Base-by-base conservation (phyloP, 1,140 invertebrate species). In the Drosophila orosa region DNA sequence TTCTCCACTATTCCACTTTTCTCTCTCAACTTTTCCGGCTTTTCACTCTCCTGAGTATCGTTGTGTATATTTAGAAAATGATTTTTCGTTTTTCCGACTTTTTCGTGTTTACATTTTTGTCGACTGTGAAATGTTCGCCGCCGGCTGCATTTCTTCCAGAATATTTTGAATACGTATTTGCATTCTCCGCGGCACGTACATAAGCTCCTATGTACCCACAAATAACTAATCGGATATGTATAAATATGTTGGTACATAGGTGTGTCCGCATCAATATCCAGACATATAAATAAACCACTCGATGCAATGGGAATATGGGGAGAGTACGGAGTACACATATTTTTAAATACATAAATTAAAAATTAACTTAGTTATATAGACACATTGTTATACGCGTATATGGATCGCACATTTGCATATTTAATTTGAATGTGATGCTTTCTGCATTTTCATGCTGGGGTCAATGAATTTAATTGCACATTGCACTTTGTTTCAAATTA, bases 71-170 rank as follows among this genome's bases (percentile, higher is more conserved):
- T 86, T 86, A 86, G 83, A 86, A 87, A 63, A 87, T 86, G 83
- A 86, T 87, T 86, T 85, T 87, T 68, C 62, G 60, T 83, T 87
- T 86, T 74, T 87, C 57, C 52, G 63, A 80, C 62, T 62, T 83
- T 37, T 83, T 87, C 60, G 37, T 86, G 83, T 86, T 86, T 86
- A 87, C 79, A 54, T 86, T 87, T 72, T 57, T 72, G 75, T 66
- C 71, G 60, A 87, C 74, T 82, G 69, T 82, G 69, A 82, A 75
- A 75, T 75, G 56, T 75, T 73, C 58, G 62, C 83, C 67, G 83
- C 74, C 79, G 83, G 79, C 79, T 86, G 83, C 83, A 86, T 79
- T 87, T 86, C 75, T 86, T 86, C 83, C 83, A 86, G 84, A 86
- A 86, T 66, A 58, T 73, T 89, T 66, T 79, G 39, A 60, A 57